A percentile compares a stretch with the other conserved stretches of the same genome.
Conservation (phyloP, 2,888 invertebrate genomes). For the Dione juno region DNA sequence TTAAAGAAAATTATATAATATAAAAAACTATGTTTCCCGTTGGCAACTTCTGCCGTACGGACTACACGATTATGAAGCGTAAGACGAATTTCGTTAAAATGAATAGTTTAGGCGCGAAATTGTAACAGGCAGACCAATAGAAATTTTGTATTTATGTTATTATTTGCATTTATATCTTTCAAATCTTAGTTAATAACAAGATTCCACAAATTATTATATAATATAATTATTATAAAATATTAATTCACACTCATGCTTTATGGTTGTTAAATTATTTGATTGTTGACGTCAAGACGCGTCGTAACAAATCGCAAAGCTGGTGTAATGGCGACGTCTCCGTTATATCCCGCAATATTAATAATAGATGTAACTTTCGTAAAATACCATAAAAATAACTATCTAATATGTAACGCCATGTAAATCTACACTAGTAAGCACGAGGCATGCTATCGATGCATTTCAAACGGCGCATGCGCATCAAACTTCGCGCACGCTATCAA, state of each 20-base stretch:
- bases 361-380: slow-evolving; percentile 62
- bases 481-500: slow-evolving; percentile 50
- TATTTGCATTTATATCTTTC: too few relatives aligned
- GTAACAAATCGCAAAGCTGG: slow-evolving; percentile 36
- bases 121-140: too few relatives aligned
- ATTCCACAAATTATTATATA: not conserved
- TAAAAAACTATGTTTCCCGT: too few relatives aligned
- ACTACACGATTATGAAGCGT: too few relatives aligned
- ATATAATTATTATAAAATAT: not conserved
- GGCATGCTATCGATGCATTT: slow-evolving; percentile 43
- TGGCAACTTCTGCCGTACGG: too few relatives aligned
- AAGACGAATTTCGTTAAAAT: too few relatives aligned
- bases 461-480: slow-evolving; percentile 53
- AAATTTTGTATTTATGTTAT: too few relatives aligned
- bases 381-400: slow-evolving; percentile 58
- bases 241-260: not conserved
- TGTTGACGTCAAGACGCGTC: slow-evolving; percentile 27
- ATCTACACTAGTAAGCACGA: slow-evolving; percentile 36
- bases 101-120: too few relatives aligned
- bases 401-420: slow-evolving; percentile 56
- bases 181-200: not conserved
- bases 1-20: too few relatives aligned
- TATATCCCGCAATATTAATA: slow-evolving; percentile 51
- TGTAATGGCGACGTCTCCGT: slow-evolving; percentile 46
- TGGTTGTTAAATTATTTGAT: slow-evolving; percentile 35